Evolutionary conservation across 2,113 vertebrate genomes (phyloP).

Genomic region (Zootoca vivipara): DNA sequence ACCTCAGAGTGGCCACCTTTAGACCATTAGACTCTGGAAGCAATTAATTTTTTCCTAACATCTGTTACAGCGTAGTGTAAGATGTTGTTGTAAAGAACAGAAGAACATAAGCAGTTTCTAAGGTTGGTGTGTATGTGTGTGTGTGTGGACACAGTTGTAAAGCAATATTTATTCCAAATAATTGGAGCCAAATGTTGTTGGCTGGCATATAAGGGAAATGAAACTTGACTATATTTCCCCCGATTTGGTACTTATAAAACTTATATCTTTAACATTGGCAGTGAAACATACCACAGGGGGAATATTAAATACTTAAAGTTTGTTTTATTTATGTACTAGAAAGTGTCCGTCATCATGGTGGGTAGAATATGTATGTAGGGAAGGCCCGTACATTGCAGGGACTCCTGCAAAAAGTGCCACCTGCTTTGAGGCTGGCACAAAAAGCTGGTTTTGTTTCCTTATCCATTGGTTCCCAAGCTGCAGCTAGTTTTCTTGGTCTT

Average conservation of each 20-base stretch:
- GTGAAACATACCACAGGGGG: background rate
- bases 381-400: background rate
- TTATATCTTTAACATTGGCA: conserved; percentile 2
- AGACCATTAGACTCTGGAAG: background rate
- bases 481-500: background rate
- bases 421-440: too few species aligned
- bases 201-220: conserved; percentile 11
- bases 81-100: background rate
- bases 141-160: conserved; percentile 39
- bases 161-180: conserved; percentile 37
- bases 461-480: background rate
- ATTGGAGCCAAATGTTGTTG: conserved; percentile 27
- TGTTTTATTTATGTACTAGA: conserved; percentile 4
- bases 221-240: conserved; percentile 20
- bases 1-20: background rate
- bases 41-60: conserved; percentile 24
- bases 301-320: conserved; percentile 24
- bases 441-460: background rate
- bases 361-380: background rate
- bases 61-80: background rate
- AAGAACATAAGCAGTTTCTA: conserved; percentile 20
- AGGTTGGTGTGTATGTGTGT: background rate
- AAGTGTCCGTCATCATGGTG: background rate
- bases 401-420: background rate
- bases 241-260: conserved; percentile 44